Base-by-base conservation (phyloP, 1,140 invertebrate genomes). In the Bicyclus anynana region DNA sequence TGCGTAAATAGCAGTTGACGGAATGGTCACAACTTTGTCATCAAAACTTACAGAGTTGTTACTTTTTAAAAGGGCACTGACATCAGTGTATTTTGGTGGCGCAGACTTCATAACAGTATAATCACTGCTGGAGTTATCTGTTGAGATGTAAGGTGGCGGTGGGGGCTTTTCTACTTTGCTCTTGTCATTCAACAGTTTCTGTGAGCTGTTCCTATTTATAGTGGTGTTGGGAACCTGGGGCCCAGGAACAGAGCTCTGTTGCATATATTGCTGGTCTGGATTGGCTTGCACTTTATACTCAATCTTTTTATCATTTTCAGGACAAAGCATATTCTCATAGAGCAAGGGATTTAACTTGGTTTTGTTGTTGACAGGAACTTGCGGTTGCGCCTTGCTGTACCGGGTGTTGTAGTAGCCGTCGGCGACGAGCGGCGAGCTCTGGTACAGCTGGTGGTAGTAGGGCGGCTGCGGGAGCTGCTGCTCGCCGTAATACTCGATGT, bases 401-500 rank as follows among this genome's bases (percentile, higher is more conserved):
- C 72, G 77, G 2, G 89, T 89, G 49, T 93, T 91, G 67, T 91
- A 92, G 6, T 89, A 86, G 2, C 91, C 91, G 37, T 90, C 86
- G 13, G 89, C 55, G 0, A 90, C 89, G 20, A 77, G 69, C 5
- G 85, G 74, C 13, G 80, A 74, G n/a, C 74, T 74, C 50, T 83
- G 84, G 27, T 89, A 84, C 70, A 87, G 76, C 48, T 92, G 90
- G 72, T 93, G 91, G 69, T 92, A 93, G 71, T 93, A 94, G 2
- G 91, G 90, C 7, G 91, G 90, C 64, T 92, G 91, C 10, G 84
- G 78, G 5, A 87, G 77, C 6, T 83, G 77, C 57, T 77, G 78
- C 29, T 87, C 85, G 9, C 90, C 87, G 85, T 94, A 95, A 80
- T 94, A 95, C 59, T 95, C 94, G 35, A 95, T 91, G 81, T 96